Evolutionary conservation across 2,113 vertebrate genomes (phyloP).

Genomic region (Sceloporus tristichus): DNA sequence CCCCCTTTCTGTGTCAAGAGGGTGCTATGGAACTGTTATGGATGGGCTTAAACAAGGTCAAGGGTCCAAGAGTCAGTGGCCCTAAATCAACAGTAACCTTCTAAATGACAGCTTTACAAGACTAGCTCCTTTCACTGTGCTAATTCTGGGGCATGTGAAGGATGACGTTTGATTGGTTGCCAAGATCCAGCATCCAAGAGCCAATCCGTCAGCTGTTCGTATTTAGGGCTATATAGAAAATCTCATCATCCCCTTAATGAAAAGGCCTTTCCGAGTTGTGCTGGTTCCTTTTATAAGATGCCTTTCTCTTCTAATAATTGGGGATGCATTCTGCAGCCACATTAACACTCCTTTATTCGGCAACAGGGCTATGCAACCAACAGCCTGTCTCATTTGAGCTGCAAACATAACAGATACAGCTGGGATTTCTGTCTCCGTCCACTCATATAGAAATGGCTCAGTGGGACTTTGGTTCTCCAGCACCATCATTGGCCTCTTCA

Average conservation of each 20-base stretch:
- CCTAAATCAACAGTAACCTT: conserved; percentile 49
- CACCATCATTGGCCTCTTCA: not conserved
- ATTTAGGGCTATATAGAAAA: conserved; percentile 27
- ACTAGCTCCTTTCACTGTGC: conserved; percentile 29
- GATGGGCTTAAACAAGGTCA: conserved; percentile 50
- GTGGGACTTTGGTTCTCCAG: not conserved
- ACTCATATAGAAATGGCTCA: not conserved
- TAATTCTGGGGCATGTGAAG: conserved; percentile 22
- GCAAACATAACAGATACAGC: not conserved
- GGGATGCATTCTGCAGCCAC: not conserved
- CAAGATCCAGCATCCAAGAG: conserved; percentile 14
- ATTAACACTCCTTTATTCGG: not conserved
- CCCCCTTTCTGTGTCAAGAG: conserved; percentile 16
- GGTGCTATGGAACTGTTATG: conserved; percentile 28
- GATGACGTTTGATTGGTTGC: conserved; percentile 32
- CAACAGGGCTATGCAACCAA: not conserved
- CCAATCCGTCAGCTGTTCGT: conserved; percentile 29
- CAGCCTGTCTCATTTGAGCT: not conserved
- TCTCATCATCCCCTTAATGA: conserved; percentile 20
- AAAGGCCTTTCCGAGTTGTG: not conserved
- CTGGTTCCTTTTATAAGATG: conserved; percentile 7
- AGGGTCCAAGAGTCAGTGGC: conserved; percentile 35
- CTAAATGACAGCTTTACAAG: not conserved
- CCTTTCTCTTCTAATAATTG: conserved; percentile 5
- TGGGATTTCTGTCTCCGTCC: not conserved